Evolutionary conservation across 2,113 vertebrate species (phyloP), one percentile per base, ranked within the genome.

Genomic region (Rhabdomys dilectus): DNA sequence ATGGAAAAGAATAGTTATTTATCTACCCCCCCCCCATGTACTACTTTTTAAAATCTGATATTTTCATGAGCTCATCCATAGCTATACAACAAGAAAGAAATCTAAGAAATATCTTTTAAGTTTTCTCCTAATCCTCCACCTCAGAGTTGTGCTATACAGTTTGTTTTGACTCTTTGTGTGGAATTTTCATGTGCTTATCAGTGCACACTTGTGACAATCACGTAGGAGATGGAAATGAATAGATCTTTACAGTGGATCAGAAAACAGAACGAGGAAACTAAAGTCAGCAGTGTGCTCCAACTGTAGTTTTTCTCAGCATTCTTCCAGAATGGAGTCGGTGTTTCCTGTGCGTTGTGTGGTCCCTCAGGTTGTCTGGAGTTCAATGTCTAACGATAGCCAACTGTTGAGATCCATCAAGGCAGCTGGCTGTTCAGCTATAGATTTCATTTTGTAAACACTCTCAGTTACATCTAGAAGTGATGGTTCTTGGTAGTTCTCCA

Each of bases 161-260:
- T 42, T 60, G 5, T 70, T 95, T 96, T 88, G 82, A 96, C 80
- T 77, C 36, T 96, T 82, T 95, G 80, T n/a, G 80, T 75, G 60
- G 89, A 51, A 80, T 91, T 89, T 94, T 82, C 81, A 48, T 78
- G 94, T 97, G 76, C 94, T 97, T 95, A 88, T 92, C 89, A 96
- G 82, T 26, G 91, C 4, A 48, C 29, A 36, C 87, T 94, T 88
- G 8, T 34, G 51, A 68, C 5, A 62, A 45, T 95, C 91, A 24
- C 42, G 58, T 91, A 31, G 86, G 88, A 92, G n/a, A 89, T 39
- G 1, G 22, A 86, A 86, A 91, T 7, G 78, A 91, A 93, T 75
- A 64, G 29, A 29, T 68, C 91, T 73, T 82, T 85, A 94, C 78
- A 73, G 19, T 70, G 77, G 81, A 75, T 78, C 78, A 85, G 73